Evolutionary conservation across 1,140 invertebrate species (phyloP), one percentile per base, ranked within the genome.

Genomic region (Vanessa atalanta): DNA sequence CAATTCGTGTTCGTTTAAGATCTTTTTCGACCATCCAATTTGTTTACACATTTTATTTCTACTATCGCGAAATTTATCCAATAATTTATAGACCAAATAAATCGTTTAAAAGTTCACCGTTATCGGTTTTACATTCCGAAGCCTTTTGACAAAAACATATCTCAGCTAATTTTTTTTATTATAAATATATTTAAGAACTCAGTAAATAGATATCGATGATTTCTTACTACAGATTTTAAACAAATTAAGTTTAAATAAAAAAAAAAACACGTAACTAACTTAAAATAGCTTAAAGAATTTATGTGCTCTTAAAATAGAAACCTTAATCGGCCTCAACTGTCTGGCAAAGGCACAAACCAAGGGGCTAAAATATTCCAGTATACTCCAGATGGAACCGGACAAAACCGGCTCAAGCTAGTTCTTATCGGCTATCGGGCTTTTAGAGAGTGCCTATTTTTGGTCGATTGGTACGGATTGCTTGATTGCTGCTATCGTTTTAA

Each of bases 371-470:
- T 61, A 61, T 61, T 61, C 43, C 37, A 37, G 57, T n/a, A 13
- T 63, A 61, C 57, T 61, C 47, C 47, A 37, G 26, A 55, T 20
- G 15, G 26, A 65, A 57, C 67, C 67, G 55, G 67, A 69, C 55
- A 60, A 60, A 60, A 20, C 53, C 53, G 31, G 53, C 16, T 26
- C 23, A 73, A 67, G 60, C 71, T 60, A 14, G 64, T 55, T 61
- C 65, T 53, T 67, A 73, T 63, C 55, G 65, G 23, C 65, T 63
- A 63, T 67, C 37, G 71, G 37, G 48, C 60, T 71, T 71, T 64
- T 53, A 63, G 70, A 47, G 71, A 47, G 51, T 55, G 51, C 31
- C 71, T 67, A 67, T 73, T 73, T 73, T 73, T 65, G 60, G 43
- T 16, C 65, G 47, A 63, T 50, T 20, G 65, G 61, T 47, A 61